A percentile compares a stretch with the other conserved stretches of the same genome.
These are phyloP conservation scores for Rhagonycha lutea DNA, from an alignment of 2,888 invertebrate genomes.

Conservation along the genomic window DNA sequence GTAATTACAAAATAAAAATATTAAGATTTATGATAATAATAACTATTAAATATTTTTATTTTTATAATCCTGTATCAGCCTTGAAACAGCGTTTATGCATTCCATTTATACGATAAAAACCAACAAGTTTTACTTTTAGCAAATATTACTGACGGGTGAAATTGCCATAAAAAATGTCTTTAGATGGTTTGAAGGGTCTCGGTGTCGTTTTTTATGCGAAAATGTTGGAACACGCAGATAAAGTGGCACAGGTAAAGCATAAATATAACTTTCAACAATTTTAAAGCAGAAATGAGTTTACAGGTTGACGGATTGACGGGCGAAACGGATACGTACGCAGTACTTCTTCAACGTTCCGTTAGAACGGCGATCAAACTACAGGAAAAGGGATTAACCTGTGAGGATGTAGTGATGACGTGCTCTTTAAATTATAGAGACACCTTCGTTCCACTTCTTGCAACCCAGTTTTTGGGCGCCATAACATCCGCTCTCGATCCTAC, in stretches of 20 bases:
- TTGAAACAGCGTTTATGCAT: too few species aligned
- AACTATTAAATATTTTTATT: too few species aligned
- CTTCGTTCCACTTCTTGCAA: slow-evolving; percentile 56
- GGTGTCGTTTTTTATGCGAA: neutral
- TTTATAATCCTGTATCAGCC: too few species aligned
- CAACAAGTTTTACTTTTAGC: too few species aligned
- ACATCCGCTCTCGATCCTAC: slow-evolving; percentile 41
- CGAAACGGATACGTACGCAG: slow-evolving; percentile 48
- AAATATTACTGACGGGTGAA: too few species aligned
- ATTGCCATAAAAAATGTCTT: too few species aligned
- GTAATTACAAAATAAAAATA: too few species aligned
- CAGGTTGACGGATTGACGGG: slow-evolving; percentile 15
- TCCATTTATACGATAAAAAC: too few species aligned
- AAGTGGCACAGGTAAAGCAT: neutral
- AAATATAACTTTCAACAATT: too few species aligned
- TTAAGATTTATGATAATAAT: too few species aligned
- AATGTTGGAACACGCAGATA: neutral
- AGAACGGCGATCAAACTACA: slow-evolving; percentile 8
- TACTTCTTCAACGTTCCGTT: slow-evolving; percentile 29
- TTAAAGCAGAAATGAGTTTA: too few species aligned
- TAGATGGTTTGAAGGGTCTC: neutral
- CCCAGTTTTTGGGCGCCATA: slow-evolving; percentile 53
- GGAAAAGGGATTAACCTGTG: slow-evolving; percentile 48
- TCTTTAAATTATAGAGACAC: slow-evolving; percentile 55
- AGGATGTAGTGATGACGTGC: slow-evolving; percentile 57